Evolutionary conservation across 2,113 vertebrate genomes (phyloP).

Genomic region (Phyllopteryx taeniolatus): DNA sequence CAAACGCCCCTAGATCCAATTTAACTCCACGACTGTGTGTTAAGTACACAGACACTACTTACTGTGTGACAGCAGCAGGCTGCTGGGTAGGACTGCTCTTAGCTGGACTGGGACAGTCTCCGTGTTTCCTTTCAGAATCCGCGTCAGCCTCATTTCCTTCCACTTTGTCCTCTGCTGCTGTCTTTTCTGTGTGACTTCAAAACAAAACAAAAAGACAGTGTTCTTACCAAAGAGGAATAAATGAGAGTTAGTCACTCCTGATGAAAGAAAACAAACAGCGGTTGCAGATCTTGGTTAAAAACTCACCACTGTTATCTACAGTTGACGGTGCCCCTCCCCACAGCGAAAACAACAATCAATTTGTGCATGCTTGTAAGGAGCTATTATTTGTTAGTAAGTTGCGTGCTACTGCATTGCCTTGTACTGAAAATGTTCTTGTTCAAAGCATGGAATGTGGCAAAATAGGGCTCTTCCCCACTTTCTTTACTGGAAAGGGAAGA

Average conservation of each 20-base stretch:
- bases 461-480: conserved; percentile 5
- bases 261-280: too few relatives aligned
- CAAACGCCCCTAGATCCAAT: neutral
- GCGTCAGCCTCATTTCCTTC: conserved; percentile 33
- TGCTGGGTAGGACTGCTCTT: conserved; percentile 39
- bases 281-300: conserved; percentile 4
- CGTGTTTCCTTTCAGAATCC: conserved; percentile 35
- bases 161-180: conserved; percentile 45
- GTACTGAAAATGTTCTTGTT: conserved; percentile 10
- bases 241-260: too few relatives aligned
- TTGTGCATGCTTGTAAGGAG: conserved; percentile 38
- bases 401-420: conserved; percentile 35
- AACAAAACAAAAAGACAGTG: neutral
- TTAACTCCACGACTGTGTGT: neutral
- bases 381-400: conserved; percentile 50
- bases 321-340: neutral
- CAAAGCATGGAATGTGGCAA: conserved; percentile 47
- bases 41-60: conserved; percentile 19
- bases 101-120: conserved; percentile 29
- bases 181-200: conserved; percentile 52
- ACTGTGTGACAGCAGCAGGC: conserved; percentile 52
- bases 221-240: neutral
- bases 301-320: conserved; percentile 3
- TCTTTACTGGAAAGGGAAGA: neutral
- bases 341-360: neutral